A percentile compares a stretch with the other conserved stretches of the same genome.
Conservation (phyloP, 2,797 vertebrate species). For the Platyrinchus mystaceus region DNA sequence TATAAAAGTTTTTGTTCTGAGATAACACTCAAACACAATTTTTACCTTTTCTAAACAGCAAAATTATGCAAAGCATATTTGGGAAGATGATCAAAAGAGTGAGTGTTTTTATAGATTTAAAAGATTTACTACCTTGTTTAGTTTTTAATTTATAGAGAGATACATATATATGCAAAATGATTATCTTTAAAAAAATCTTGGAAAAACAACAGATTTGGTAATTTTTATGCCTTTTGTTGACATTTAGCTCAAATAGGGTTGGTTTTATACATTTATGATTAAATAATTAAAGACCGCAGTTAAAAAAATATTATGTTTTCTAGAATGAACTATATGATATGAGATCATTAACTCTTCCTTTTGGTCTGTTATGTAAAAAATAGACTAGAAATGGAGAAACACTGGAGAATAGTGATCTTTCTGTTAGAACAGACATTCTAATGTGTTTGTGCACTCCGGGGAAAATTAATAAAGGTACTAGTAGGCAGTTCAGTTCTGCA, state of each 20-base stretch:
- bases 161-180: neutral
- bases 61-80: neutral
- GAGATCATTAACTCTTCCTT: neutral
- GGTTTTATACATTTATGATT: neutral
- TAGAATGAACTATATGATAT: neutral
- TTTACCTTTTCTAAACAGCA: neutral
- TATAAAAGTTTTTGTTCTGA: neutral
- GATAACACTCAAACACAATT: neutral
- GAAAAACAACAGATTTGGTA: neutral
- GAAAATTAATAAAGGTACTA: neutral
- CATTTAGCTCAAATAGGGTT: neutral
- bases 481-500: neutral
- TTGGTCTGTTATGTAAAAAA: neutral
- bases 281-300: neutral
- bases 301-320: neutral
- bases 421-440: neutral
- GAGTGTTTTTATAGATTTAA: neutral
- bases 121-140: neutral
- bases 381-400: neutral
- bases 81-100: neutral
- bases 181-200: neutral
- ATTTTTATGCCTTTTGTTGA: neutral
- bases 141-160: neutral
- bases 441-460: neutral
- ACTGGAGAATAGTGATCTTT: neutral